Evolutionary conservation across 2,113 vertebrate species (phyloP).

Genomic region (Brachirus orientalis): DNA sequence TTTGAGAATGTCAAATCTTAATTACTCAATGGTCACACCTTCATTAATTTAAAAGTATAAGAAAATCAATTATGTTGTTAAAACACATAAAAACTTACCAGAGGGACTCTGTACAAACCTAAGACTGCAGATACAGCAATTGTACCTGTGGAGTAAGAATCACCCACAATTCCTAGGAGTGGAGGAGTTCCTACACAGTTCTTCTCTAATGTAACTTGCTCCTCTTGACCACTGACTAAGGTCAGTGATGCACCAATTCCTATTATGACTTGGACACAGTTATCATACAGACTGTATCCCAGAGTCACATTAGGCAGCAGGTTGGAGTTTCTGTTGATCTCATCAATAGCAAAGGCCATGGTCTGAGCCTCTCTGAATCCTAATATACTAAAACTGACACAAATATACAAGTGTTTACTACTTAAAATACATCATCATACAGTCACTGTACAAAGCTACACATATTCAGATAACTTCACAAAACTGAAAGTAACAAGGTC

Average conservation of each 20-base stretch:
- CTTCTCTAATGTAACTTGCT: conserved; percentile 15
- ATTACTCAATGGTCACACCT: too few relatives aligned
- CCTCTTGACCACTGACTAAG: conserved; percentile 36
- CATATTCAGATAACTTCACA: too few relatives aligned
- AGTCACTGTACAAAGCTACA: too few relatives aligned
- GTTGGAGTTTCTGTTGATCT: neutral
- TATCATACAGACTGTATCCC: conserved; percentile 43
- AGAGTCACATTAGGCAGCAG: neutral
- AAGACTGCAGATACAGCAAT: conserved; percentile 72
- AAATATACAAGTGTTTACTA: neutral
- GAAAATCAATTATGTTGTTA: neutral
- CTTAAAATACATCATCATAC: too few relatives aligned
- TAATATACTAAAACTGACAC: neutral
- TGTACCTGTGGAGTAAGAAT: conserved; percentile 66
- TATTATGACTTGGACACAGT: conserved; percentile 51
- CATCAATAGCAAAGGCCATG: neutral
- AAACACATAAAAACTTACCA: conserved; percentile 53
- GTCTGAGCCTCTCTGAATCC: neutral
- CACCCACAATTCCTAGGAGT: conserved; percentile 53
- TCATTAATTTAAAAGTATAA: too few relatives aligned
- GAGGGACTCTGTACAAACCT: conserved; percentile 70
- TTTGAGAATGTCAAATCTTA: too few relatives aligned
- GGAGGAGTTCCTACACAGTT: conserved; percentile 58
- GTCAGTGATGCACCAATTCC: conserved; percentile 67
- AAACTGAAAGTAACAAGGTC: too few relatives aligned